Percentiles rank a stretch among this genome's conserved stretches.
Conservation (phyloP, 2,113 vertebrate species). For the Hydrolagus affinis region DNA sequence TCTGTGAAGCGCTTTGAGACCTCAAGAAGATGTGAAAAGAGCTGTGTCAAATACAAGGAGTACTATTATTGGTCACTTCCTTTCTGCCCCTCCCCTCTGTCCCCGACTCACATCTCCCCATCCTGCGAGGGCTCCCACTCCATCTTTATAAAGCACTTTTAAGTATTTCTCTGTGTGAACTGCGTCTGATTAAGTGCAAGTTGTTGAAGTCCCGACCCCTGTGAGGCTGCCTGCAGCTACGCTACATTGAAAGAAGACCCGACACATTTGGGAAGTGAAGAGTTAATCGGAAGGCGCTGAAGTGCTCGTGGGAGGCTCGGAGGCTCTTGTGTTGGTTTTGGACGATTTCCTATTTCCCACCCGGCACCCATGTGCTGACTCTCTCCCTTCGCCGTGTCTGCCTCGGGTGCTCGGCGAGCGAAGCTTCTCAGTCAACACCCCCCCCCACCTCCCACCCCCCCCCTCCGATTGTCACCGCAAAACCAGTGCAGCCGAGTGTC, state of each 20-base stretch:
- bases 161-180: too few species aligned
- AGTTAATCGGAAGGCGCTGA: constrained; percentile 3
- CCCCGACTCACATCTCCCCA: background rate
- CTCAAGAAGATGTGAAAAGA: too few species aligned
- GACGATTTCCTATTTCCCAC: constrained; percentile 37
- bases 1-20: too few species aligned
- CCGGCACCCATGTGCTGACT: constrained; percentile 33
- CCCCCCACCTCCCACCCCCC: too few species aligned
- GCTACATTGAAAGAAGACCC: too few species aligned
- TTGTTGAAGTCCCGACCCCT: too few species aligned
- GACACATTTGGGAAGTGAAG: background rate
- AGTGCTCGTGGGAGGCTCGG: constrained; percentile 34
- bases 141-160: constrained; percentile 32
- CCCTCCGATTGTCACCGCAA: background rate
- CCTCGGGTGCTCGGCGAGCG: constrained; percentile 30
- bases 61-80: too few species aligned
- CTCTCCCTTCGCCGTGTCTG: constrained; percentile 36
- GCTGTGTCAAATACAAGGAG: too few species aligned
- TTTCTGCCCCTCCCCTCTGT: too few species aligned
- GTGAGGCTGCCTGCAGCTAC: too few species aligned
- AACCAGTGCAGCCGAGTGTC: constrained; percentile 8
- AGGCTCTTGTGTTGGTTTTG: constrained; percentile 38
- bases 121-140: constrained; percentile 41
- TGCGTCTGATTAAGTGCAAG: too few species aligned
- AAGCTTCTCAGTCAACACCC: constrained; percentile 28